Evolutionary conservation across 2,113 vertebrate genomes (phyloP), one percentile per base, ranked within the genome.

Genomic region (Actenoides lindsayi): DNA sequence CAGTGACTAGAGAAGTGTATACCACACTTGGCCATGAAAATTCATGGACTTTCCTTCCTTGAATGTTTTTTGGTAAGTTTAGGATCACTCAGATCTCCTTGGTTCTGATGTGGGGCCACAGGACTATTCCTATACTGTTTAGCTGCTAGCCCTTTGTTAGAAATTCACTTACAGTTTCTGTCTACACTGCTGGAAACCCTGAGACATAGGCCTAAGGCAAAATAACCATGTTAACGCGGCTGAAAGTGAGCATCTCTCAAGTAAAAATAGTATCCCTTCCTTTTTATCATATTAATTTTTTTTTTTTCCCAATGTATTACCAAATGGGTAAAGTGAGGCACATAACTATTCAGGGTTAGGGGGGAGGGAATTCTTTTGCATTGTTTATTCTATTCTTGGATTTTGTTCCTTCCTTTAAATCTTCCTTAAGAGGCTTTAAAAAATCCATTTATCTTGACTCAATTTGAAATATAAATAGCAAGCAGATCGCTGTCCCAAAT

Each of bases 371-470:
- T 6, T 27, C 18, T 59, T 77, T 76, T 57, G 21, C 28, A 16
- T 16, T 37, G 11, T 62, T 77, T 87, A 60, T n/a, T n/a, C 48
- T 70, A 12, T 63, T 89, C 46, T 60, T 84, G 28, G 30, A 54
- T 65, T 87, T 81, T 64, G 12, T 74, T 91, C 84, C 89, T 89
- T 87, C 48, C 81, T 85, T 93, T 85, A 94, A 96, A 73, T 82
- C 94, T 82, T 91, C 77, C n/a, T 84, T 96, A 97, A 97, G 94
- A 96, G 63, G 96, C 93, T 97, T 97, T 94, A 44, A 73, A 60
- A 94, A 97, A 97, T 97, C 95, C 93, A 87, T 91, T 96, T 96
- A 97, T 91, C 50, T 60, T 79, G 95, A 79, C 87, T 96, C 84
- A 44, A 33, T 91, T 57, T 53, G 57, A 84, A 91, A 85, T 95